Evolutionary conservation across 2,113 vertebrate species (phyloP).

Genomic region (Saccopteryx bilineata): DNA sequence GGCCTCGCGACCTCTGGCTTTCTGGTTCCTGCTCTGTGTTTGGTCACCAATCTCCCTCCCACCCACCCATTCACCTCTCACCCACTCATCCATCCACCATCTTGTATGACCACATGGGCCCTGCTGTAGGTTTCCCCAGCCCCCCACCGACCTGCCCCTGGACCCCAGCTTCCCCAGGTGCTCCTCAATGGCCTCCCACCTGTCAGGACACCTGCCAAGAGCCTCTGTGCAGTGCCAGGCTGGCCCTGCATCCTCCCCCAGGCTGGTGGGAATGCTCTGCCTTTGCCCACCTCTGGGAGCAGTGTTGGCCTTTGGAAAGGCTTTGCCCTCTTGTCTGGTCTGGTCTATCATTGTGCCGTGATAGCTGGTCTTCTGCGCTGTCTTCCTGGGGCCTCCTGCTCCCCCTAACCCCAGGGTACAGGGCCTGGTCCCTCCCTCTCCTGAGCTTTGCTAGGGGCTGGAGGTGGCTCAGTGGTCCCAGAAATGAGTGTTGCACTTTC

Average conservation of each 20-base stretch:
- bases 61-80: too few relatives aligned
- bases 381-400: too few relatives aligned
- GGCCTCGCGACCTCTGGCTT: neutral
- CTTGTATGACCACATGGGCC: neutral
- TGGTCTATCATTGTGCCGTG: neutral
- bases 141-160: neutral
- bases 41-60: neutral
- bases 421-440: neutral
- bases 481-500: neutral
- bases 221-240: accelerated
- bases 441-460: neutral
- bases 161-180: neutral
- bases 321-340: neutral
- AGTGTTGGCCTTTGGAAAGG: neutral
- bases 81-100: accelerated
- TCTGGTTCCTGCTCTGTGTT: neutral
- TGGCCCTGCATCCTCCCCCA: neutral
- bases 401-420: neutral
- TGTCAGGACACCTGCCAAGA: neutral
- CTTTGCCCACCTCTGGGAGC: neutral
- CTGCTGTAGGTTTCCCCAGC: neutral
- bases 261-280: neutral
- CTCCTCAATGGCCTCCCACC: neutral
- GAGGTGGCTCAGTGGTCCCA: neutral
- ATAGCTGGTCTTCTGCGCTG: neutral